Conservation (phyloP, 2,797 vertebrate species). For the Bucorvus abyssinicus region DNA sequence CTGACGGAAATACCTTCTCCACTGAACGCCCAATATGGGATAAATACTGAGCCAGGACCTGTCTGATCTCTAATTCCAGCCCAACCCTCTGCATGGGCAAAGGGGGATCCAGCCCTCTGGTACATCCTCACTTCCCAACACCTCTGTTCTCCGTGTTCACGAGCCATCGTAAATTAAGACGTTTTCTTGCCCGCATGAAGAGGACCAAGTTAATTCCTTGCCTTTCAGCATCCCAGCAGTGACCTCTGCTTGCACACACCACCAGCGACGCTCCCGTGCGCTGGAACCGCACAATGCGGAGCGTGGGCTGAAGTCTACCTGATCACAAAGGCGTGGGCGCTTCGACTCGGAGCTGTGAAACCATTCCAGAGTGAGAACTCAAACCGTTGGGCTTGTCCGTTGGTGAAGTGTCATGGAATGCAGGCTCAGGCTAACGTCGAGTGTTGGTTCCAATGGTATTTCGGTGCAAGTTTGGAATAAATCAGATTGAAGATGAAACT, state of each 20-base stretch:
- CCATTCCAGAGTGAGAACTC: background rate
- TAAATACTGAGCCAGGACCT: background rate
- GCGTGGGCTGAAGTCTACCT: background rate
- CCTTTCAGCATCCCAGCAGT: background rate
- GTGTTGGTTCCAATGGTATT: background rate
- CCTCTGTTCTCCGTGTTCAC: background rate
- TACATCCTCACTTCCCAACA: background rate
- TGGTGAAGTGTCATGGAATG: rapidly evolving
- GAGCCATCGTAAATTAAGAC: background rate
- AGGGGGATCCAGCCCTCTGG: background rate
- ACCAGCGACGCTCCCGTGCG: too few species aligned
- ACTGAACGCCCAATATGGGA: background rate
- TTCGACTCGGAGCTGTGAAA: background rate
- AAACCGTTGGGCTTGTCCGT: background rate
- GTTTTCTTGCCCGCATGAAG: background rate
- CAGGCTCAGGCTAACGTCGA: background rate
- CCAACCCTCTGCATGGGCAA: background rate
- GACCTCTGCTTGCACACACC: background rate
- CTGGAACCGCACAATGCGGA: rapidly evolving
- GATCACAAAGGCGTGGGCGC: background rate
- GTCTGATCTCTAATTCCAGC: background rate
- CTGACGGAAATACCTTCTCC: background rate
- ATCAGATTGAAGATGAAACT: background rate
- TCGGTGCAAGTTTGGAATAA: too few species aligned
- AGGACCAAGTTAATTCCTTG: background rate